phyloP scores from a whole-genome alignment of 2,113 vertebrate species.

The Neodon shergylaensis region DNA sequence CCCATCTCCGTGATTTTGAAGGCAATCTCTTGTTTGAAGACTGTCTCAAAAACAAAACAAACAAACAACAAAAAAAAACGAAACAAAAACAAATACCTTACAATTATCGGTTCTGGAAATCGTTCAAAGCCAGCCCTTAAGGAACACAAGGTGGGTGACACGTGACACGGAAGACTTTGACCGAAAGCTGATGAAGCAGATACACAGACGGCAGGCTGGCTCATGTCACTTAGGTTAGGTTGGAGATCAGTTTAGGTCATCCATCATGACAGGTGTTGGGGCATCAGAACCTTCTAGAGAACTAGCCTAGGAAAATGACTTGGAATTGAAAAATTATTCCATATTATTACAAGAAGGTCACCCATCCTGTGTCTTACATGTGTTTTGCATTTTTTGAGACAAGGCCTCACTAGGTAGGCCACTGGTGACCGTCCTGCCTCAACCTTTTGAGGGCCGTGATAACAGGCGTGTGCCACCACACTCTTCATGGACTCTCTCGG shows the following conservation, averaged over 20 bases:
- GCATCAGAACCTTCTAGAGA: neutral
- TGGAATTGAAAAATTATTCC: neutral
- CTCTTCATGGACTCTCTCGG: neutral
- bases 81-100: neutral
- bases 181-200: neutral
- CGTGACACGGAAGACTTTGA: neutral
- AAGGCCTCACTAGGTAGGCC: neutral
- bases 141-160: neutral
- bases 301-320: neutral
- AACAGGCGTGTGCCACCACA: neutral
- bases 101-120: neutral
- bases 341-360: neutral
- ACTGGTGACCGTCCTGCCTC: neutral
- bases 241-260: neutral
- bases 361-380: neutral
- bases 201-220: neutral
- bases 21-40: neutral
- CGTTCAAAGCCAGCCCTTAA: neutral
- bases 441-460: rapidly evolving
- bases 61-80: no score
- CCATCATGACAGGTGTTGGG: neutral
- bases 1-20: neutral
- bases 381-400: neutral
- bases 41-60: neutral
- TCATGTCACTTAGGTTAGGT: neutral